These are phyloP conservation scores for Clamator glandarius DNA, from an alignment of 2,797 vertebrate genomes.

Conservation along the genomic window DNA sequence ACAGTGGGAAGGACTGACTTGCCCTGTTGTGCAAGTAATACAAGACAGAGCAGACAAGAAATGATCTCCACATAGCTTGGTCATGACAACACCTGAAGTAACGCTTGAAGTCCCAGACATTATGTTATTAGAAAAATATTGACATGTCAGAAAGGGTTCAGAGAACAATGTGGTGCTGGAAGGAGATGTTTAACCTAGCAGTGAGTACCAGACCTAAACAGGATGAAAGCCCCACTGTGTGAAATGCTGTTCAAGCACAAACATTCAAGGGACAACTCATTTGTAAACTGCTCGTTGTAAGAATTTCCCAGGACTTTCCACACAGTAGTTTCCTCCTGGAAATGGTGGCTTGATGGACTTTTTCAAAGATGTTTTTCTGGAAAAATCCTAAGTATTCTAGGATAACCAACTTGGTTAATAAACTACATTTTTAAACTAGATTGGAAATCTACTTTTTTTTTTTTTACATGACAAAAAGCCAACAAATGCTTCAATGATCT, in stretches of 20 bases:
- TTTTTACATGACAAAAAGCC: neutral
- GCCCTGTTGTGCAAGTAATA: neutral
- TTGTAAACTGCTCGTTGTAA: neutral
- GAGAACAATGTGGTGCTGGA: neutral
- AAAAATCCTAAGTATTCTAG: neutral
- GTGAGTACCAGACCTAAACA: neutral
- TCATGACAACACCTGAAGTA: conserved; percentile 35
- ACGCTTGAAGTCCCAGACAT: conserved; percentile 24
- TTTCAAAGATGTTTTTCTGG: neutral
- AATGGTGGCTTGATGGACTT: neutral
- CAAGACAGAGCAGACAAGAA: conserved; percentile 12
- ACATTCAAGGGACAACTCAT: neutral
- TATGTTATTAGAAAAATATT: conserved; percentile 57
- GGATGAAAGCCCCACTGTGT: conserved; percentile 7
- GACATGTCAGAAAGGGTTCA: neutral
- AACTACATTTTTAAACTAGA: neutral
- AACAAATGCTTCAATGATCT: neutral
- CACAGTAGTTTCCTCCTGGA: neutral
- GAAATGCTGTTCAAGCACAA: conserved; percentile 3
- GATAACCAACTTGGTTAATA: neutral
- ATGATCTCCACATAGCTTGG: neutral
- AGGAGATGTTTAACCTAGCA: neutral
- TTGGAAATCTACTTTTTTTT: neutral
- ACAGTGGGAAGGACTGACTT: neutral
- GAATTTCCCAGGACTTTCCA: conserved; percentile 32